Conservation (phyloP, 2,888 invertebrate species). For the Sceliomorpha sp. region DNA sequence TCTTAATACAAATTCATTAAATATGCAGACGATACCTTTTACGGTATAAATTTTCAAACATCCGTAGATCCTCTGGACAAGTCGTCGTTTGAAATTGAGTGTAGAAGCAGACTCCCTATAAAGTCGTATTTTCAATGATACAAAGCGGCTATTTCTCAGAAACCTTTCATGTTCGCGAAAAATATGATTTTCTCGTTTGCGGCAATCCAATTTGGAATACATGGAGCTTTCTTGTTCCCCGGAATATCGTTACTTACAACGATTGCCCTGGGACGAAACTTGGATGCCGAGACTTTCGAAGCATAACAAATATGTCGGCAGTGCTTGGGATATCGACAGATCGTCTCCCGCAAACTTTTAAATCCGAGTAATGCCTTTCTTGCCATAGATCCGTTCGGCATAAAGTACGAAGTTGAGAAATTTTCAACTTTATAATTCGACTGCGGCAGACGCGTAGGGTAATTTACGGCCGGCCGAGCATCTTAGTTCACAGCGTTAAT, state of each 20-base stretch:
- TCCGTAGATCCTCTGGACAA: no score
- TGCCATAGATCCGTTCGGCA: conserved; percentile 64
- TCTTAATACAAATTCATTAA: no score
- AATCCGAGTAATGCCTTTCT: conserved; percentile 71
- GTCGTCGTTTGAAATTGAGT: no score
- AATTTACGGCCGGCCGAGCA: conserved; percentile 67
- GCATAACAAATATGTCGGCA: conserved; percentile 61
- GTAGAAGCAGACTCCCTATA: conserved; percentile 15
- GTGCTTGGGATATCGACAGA: conserved; percentile 63
- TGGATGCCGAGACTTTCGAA: conserved; percentile 58
- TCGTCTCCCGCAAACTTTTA: conserved; percentile 69
- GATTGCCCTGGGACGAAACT: conserved; percentile 60
- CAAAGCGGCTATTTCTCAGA: conserved; percentile 42
- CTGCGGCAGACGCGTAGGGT: conserved; percentile 64
- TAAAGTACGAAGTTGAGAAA: conserved; percentile 73
- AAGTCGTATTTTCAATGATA: conserved; percentile 44
- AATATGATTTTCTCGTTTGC: conserved; percentile 56
- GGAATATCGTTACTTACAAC: conserved; percentile 62
- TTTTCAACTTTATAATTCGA: conserved; percentile 78
- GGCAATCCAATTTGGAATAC: conserved; percentile 54
- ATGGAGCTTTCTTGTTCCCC: conserved; percentile 53
- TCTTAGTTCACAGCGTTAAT: conserved; percentile 70
- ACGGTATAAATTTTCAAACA: no score
- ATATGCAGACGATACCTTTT: no score
- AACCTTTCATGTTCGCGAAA: conserved; percentile 35